Base-by-base conservation (phyloP, 2,888 invertebrate genomes). In the Scrobipalpa atriplicella region DNA sequence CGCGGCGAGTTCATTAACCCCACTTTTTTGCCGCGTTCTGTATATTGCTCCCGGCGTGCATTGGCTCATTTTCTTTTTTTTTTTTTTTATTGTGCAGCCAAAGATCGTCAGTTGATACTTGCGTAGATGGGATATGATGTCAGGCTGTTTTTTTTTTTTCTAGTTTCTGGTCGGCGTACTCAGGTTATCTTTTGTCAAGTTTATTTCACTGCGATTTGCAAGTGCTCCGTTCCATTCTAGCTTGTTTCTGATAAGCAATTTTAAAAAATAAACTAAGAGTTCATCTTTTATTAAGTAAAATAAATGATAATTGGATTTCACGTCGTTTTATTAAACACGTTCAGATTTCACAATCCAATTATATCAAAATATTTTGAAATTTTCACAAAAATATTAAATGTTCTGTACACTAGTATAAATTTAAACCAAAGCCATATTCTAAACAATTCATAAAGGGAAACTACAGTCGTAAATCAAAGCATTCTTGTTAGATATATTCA, bases 11-110 rank as follows among this genome's bases (percentile, higher is more conserved):
- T 89, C 86, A 80, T 85, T 82, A 84, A 90, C 90, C 90, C 84
- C 77, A 72, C 85, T 91, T 92, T 92, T 92, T 92, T 91, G 89
- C 91, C 73, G 73, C 84, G 85, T 87, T 85, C 89, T 84, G 85
- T 81, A 83, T 83, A 89, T 82, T 89, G 81, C 81, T 75, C 75
- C 74, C 87, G 75, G 76, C 86, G 87, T 84, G 84, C 85, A 89
- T 91, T 92, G 92, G 90, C 86, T 87, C 85, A 78, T 88, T 62
- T 60, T 65, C 19, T 74, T 77, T 78, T 75, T 76, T 74, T 77
- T 78, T 75, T 76, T 78, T 78, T 81, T 81, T 81, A 77, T 75
- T 67, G 16, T 9, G 38, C 68, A 73, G 69, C 71, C 81, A 81
- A 86, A 85, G 88, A 85, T 86, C 84, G 82, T 85, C 83, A 85